phyloP scores from a whole-genome alignment of 2,888 invertebrate genomes.

The Cenopis cana region DNA sequence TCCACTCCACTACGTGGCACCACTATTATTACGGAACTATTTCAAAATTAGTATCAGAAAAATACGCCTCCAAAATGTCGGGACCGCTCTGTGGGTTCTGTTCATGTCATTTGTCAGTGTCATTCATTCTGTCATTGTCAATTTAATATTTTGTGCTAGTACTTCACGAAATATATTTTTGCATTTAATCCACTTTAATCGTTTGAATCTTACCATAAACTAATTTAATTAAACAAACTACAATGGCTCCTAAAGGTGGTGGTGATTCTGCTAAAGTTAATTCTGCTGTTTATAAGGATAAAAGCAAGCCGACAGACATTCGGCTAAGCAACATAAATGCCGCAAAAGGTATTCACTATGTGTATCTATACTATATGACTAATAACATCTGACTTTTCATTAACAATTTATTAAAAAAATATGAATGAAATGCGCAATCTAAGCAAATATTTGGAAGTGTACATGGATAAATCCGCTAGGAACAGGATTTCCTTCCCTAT shows the following conservation, averaged over 20 bases:
- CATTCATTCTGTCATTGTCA: conserved; percentile 17
- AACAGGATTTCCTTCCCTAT: neutral
- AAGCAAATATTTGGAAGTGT: conserved; percentile 15
- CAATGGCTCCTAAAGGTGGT: conserved; percentile 80
- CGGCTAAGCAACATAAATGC: conserved; percentile 98
- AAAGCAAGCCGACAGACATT: conserved; percentile 97
- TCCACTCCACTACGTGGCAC: no score
- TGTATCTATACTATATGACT: conserved; percentile 18
- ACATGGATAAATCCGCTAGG: neutral
- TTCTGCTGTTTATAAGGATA: conserved; percentile 91
- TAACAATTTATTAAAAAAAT: conserved; percentile 24
- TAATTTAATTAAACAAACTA: conserved; percentile 38
- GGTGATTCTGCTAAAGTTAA: conserved; percentile 78
- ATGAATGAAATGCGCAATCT: conserved; percentile 26
- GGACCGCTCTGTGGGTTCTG: no score
- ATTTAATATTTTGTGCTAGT: conserved; percentile 12
- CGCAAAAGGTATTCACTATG: conserved; percentile 93
- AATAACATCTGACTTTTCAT: conserved; percentile 57
- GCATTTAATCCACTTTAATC: conserved; percentile 35
- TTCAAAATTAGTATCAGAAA: no score
- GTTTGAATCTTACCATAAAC: conserved; percentile 17
- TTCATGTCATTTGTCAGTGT: neutral
- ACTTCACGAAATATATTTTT: conserved; percentile 12
- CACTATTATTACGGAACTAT: no score
- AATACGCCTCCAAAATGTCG: neutral